Evolutionary conservation across 1,140 invertebrate species (phyloP).

Genomic region (Leucophenga varia): DNA sequence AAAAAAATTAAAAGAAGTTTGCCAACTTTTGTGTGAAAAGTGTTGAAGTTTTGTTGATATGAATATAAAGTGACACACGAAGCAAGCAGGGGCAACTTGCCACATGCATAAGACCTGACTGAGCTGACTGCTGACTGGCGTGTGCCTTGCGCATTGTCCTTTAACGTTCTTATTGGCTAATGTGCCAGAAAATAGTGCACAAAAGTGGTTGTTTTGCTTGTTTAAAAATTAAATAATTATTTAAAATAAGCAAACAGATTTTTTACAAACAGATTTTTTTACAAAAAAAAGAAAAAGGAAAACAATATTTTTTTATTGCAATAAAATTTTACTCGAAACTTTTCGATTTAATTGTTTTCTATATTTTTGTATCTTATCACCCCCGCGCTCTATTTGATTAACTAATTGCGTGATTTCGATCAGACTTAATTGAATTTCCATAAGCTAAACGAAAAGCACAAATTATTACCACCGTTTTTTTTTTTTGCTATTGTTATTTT

Average conservation of each 20-base stretch:
- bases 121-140: too few species aligned
- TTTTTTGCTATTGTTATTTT: too few species aligned
- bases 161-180: constrained; percentile 10
- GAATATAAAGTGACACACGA: constrained; percentile 45
- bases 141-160: constrained; percentile 30
- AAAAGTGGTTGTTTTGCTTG: too few species aligned
- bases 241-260: too few species aligned
- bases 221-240: constrained; percentile 30
- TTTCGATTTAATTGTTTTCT: too few species aligned
- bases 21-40: constrained; percentile 19
- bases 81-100: constrained; percentile 37
- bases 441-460: constrained; percentile 16
- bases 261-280: too few species aligned
- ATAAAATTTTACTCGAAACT: too few species aligned
- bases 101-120: too few species aligned
- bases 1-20: constrained; percentile 2
- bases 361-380: too few species aligned
- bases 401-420: constrained; percentile 54
- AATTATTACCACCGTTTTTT: too few species aligned
- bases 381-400: constrained; percentile 37
- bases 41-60: constrained; percentile 40
- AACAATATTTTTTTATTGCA: too few species aligned
- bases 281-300: too few species aligned
- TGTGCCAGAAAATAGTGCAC: constrained; percentile 17
- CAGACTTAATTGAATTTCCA: constrained; percentile 51